phyloP scores from a whole-genome alignment of 1,140 invertebrate species.

The Potamilus streckersoni region DNA sequence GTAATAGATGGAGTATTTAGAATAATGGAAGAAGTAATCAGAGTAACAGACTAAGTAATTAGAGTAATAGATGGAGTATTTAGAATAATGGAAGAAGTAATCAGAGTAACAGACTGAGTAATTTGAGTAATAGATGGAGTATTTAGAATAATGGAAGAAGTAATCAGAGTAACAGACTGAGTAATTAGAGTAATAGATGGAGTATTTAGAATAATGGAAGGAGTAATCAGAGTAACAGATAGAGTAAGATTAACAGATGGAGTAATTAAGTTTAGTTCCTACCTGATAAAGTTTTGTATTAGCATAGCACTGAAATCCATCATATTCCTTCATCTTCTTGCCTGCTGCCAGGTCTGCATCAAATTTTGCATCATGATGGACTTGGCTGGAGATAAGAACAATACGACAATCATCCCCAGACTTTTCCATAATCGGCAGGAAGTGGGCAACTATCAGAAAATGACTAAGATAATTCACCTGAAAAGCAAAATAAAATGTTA shows the following conservation, averaged over 20 bases:
- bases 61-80: not conserved
- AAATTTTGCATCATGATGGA: conserved; percentile 15
- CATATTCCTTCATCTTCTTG: conserved; percentile 23
- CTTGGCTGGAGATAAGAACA: conserved; percentile 20
- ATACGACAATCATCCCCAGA: conserved; percentile 23
- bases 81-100: not conserved
- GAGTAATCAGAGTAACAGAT: no score
- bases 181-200: no score
- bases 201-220: no score
- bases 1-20: not conserved
- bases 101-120: no score
- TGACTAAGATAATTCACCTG: conserved; percentile 27
- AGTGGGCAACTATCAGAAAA: conserved; percentile 19
- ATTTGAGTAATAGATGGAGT: no score
- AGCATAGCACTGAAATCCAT: conserved; percentile 19
- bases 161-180: no score
- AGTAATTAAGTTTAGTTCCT: not conserved
- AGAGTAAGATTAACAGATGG: not conserved
- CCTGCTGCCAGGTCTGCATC: conserved; percentile 13
- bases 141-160: no score
- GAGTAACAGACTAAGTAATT: no score
- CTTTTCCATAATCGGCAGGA: conserved; percentile 17
- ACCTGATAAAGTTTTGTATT: conserved; percentile 31
- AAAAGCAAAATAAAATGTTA: not conserved
- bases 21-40: no score